Conservation (phyloP, 2,113 vertebrate species). For the Sterrhoptilus dennistouni region DNA sequence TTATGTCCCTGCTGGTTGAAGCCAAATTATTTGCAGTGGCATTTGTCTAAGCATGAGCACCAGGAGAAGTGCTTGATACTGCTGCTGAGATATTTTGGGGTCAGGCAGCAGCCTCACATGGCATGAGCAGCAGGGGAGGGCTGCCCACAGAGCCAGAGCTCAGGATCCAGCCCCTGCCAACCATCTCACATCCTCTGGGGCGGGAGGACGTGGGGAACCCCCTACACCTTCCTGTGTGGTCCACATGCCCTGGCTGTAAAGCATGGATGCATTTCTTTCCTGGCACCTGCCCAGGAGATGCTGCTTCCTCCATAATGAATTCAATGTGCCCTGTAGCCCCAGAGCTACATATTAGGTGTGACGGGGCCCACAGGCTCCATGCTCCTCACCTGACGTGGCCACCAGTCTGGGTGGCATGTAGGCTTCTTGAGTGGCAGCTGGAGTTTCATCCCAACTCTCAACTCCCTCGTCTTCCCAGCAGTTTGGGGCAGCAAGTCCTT, state of each 20-base stretch:
- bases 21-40: conserved; percentile 17
- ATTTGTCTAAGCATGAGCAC: not conserved
- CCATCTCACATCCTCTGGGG: not conserved
- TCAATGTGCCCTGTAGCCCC: not conserved
- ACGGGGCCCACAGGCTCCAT: accelerated
- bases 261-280: not conserved
- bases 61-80: not conserved
- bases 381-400: accelerated
- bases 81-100: not conserved
- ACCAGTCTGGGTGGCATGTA: accelerated
- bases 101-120: not conserved
- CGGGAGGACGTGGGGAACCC: accelerated
- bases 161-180: not conserved
- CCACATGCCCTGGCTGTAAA: not conserved
- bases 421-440: not conserved
- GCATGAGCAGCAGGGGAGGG: not conserved
- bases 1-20: not conserved
- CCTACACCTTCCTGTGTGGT: not conserved
- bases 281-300: conserved; percentile 11
- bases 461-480: not conserved
- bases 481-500: not conserved
- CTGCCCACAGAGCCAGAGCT: not conserved
- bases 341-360: not conserved
- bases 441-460: not conserved
- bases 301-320: not conserved